Conservation (phyloP, 2,113 vertebrate genomes). For the Scopus umbretta region DNA sequence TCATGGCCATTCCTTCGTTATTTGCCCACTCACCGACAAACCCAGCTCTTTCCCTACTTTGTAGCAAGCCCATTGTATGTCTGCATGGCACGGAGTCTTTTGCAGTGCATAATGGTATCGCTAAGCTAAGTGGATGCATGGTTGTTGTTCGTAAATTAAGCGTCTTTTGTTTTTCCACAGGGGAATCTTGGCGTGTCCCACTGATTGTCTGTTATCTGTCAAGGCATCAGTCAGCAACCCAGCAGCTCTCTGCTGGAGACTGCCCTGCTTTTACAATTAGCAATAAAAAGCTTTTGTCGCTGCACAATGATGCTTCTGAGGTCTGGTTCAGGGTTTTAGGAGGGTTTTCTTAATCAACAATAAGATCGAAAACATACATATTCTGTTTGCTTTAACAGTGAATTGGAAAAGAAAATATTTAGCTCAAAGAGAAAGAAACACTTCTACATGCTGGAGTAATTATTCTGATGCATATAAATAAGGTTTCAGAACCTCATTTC, state of each 20-base stretch:
- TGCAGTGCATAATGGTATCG: not conserved
- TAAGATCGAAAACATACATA: conserved; percentile 5
- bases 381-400: conserved; percentile 26
- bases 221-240: conserved; percentile 51
- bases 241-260: conserved; percentile 46
- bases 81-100: not conserved
- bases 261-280: conserved; percentile 46
- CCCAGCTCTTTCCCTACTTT: not conserved
- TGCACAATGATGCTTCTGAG: conserved; percentile 40
- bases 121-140: conserved; percentile 25
- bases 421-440: not conserved
- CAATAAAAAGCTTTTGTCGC: conserved; percentile 39
- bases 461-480: not conserved
- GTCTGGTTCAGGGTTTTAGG: not conserved
- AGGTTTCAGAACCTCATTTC: not conserved
- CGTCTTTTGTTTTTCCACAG: conserved; percentile 2
- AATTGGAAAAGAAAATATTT: conserved; percentile 7
- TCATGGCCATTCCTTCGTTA: not conserved
- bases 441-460: not conserved
- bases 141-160: conserved; percentile 16
- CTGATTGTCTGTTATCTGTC: conserved; percentile 54
- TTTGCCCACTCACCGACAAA: not conserved
- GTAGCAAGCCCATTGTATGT: not conserved
- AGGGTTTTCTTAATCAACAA: conserved; percentile 42
- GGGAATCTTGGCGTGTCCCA: not conserved